These are phyloP conservation scores for Apis laboriosa DNA, from an alignment of 1,140 invertebrate species.

Conservation along the genomic window DNA sequence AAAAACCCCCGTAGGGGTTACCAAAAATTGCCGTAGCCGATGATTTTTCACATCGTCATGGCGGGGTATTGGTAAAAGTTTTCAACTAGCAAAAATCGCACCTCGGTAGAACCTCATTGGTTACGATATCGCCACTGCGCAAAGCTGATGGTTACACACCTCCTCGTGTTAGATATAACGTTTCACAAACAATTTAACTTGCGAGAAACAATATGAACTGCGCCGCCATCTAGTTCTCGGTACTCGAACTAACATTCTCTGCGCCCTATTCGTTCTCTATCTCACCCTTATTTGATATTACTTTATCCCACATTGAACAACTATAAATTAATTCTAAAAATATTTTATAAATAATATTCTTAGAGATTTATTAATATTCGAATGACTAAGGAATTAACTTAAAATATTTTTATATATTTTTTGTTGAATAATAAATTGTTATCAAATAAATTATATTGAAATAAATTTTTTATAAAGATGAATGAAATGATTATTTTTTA, in stretches of 20 bases:
- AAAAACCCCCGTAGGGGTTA: constrained; percentile 81
- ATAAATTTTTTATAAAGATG: background rate
- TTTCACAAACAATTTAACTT: background rate
- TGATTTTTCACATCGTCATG: constrained; percentile 94
- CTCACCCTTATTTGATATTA: background rate
- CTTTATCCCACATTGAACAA: background rate
- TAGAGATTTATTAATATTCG: background rate
- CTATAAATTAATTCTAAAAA: background rate
- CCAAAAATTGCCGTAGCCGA: constrained; percentile 94
- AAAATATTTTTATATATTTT: background rate
- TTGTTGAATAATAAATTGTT: background rate
- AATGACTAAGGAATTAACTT: background rate
- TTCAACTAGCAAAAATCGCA: constrained; percentile 95
- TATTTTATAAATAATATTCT: background rate
- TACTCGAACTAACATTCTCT: background rate
- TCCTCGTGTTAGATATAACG: constrained; percentile 30
- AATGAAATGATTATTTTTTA: background rate
- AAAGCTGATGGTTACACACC: constrained; percentile 80
- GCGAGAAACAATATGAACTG: constrained; percentile 10
- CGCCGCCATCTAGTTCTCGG: constrained; percentile 10
- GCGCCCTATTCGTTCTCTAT: no score
- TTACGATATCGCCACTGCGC: constrained; percentile 91
- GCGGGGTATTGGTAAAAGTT: constrained; percentile 97
- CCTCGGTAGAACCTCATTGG: constrained; percentile 92
- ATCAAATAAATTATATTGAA: no score